Percentiles rank a stretch among this genome's conserved stretches.
Conservation (phyloP, 2,113 vertebrate species). For the Lynx canadensis region DNA sequence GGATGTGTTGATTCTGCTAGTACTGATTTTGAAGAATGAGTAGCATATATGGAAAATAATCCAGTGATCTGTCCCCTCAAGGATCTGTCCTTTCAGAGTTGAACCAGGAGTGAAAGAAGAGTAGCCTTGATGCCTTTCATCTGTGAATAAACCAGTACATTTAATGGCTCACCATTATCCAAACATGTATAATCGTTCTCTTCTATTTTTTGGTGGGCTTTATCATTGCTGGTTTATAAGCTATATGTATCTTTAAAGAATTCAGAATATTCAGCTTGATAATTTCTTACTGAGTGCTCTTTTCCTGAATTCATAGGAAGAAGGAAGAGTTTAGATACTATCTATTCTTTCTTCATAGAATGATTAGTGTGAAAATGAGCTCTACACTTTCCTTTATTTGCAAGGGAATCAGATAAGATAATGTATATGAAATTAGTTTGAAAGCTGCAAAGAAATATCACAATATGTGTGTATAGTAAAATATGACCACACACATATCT, state of each 20-base stretch:
- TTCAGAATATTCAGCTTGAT: not conserved
- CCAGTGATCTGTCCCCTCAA: not conserved
- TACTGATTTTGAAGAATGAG: not conserved
- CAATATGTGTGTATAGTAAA: not conserved
- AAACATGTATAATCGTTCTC: not conserved
- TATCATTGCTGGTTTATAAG: not conserved
- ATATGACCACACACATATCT: not conserved
- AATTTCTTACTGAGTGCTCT: not conserved
- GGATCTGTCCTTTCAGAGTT: not conserved
- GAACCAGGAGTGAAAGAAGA: not conserved
- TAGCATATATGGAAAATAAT: not conserved
- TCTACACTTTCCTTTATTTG: not conserved
- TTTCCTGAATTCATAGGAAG: not conserved
- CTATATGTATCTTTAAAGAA: not conserved
- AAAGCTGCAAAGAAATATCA: not conserved
- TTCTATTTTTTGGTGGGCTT: not conserved
- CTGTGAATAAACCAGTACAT: not conserved
- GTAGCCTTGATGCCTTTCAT: not conserved
- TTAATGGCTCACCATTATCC: not conserved
- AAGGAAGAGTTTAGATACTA: not conserved
- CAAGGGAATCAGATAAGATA: not conserved
- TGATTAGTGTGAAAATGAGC: not conserved
- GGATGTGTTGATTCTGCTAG: not conserved
- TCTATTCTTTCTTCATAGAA: not conserved
- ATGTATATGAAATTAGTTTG: not conserved